Base-by-base conservation (phyloP, 2,888 invertebrate species). In the Plagodis dolabraria region DNA sequence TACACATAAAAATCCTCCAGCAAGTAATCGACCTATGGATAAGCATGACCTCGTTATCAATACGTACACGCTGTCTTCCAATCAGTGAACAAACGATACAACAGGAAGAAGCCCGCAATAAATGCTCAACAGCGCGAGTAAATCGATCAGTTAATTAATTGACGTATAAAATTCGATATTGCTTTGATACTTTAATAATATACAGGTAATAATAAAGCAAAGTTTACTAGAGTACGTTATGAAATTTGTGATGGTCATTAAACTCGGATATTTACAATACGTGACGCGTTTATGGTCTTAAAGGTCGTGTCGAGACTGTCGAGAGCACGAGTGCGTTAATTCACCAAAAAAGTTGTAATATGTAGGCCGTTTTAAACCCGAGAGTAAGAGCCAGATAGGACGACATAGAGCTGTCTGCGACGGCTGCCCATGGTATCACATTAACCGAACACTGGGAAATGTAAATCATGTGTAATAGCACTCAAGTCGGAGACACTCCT, bases 401-500 rank as follows among this genome's bases (percentile, higher is more conserved):
- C 38, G 59, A 58, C 57, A 61, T 50, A 60, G 52, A 61, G 35
- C 42, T 57, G 60, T 60, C 62, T 57, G 61, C 53, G 56, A 45
- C 54, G 59, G 52, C 57, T 57, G 60, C 51, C 60, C 63, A 57
- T 66, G 54, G 53, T 49, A 65, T 64, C 72, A 69, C 70, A 73
- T 75, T 70, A 73, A 78, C 77, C 75, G 80, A 80, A 77, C 80
- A 76, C 71, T 71, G 75, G 72, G 78, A 75, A 77, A 82, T 80
- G 81, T 85, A 85, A 86, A 85, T 86, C 80, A 85, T 83, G 78
- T 71, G 79, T 81, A 84, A 83, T 81, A 79, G 82, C 79, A 77
- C 74, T 80, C 72, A 75, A 79, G 80, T 76, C 80, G 79, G 76
- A 77, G 83, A 82, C 83, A 78, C 78, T 77, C 78, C 79, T 76